Base-by-base conservation (phyloP, 1,140 invertebrate species). In the Drosophila lini region DNA sequence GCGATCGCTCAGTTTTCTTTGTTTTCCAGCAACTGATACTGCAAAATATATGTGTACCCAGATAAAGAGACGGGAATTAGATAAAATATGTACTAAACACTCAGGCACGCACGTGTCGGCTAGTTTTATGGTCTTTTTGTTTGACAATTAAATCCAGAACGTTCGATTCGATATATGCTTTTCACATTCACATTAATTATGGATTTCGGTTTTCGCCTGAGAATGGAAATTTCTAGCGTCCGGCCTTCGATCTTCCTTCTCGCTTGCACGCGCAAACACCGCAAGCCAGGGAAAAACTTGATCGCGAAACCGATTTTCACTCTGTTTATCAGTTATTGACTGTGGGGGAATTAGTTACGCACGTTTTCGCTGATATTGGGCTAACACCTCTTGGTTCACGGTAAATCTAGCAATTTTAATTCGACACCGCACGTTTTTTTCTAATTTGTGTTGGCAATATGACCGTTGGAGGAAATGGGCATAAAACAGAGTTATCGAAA, bases 111-210 rank as follows among this genome's bases (percentile, higher is more conserved):
- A 73, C 41, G 70, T 53, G 38, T 50, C 50, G 73, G 38, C 25
- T 13, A 45, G 40, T 36, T 65, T 40, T 69, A 36, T 41, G 55
- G 2, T 42, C 34, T 50, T 55, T 79, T 55, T 44, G 73, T 64
- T 74, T 82, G 75, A 69, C 71, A 79, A 44, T 64, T 47, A 61
- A 71, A 31, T 68, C 56, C 56, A 78, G 47, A 69, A 81, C 22
- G 16, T 76, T 69, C 47, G 42, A 50, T 63, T 65, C 19, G 40
- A 67, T 77, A 59, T 62, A 15, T 31, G n/a, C 19, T 50, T 59
- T 74, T 65, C 61, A 61, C 60, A 59, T 64, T 82, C 53, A 63
- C 67, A 81, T 81, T 52, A 85, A 69, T 77, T 84, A 78, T 85
- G 56, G 47, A 85, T 81, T 82, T 64, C 13, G 42, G 38, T 70